A percentile compares a stretch with the other conserved stretches of the same genome.
phyloP scores from a whole-genome alignment of 2,113 vertebrate species.

The Phodopus roborovskii region DNA sequence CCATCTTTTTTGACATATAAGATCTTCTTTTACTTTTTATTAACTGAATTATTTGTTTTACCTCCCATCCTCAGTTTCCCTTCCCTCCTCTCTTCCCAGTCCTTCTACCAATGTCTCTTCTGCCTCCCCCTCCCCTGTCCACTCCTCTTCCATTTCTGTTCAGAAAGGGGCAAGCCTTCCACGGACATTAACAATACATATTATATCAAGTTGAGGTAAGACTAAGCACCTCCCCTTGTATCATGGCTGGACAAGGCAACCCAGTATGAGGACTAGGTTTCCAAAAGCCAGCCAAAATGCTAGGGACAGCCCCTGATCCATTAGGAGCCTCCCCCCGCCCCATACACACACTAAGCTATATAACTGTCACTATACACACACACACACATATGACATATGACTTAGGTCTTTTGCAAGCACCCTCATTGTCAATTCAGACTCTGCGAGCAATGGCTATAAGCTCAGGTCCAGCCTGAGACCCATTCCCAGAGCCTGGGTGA shows the following conservation, averaged over 20 bases:
- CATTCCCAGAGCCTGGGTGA: not conserved
- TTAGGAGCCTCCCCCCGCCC: too few relatives aligned
- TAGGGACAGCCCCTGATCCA: not conserved
- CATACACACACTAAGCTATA: not conserved
- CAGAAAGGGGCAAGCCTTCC: not conserved
- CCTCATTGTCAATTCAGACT: not conserved
- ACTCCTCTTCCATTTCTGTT: not conserved
- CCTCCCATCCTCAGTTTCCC: not conserved
- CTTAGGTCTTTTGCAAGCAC: not conserved
- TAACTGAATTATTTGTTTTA: not conserved
- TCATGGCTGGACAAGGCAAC: not conserved
- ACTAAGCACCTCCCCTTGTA: not conserved
- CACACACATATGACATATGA: not conserved
- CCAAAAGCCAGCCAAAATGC: not conserved
- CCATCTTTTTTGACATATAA: not conserved
- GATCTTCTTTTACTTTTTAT: not conserved
- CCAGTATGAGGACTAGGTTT: not conserved
- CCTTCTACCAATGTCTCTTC: not conserved
- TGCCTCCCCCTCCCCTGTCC: not conserved
- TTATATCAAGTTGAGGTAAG: not conserved
- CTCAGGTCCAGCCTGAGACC: not conserved
- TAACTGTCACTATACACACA: too few relatives aligned
- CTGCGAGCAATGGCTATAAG: not conserved
- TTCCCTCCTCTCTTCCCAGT: not conserved
- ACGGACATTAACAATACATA: not conserved